Conservation (phyloP, 1,140 invertebrate species). For the Drosophila subpulchrella region DNA sequence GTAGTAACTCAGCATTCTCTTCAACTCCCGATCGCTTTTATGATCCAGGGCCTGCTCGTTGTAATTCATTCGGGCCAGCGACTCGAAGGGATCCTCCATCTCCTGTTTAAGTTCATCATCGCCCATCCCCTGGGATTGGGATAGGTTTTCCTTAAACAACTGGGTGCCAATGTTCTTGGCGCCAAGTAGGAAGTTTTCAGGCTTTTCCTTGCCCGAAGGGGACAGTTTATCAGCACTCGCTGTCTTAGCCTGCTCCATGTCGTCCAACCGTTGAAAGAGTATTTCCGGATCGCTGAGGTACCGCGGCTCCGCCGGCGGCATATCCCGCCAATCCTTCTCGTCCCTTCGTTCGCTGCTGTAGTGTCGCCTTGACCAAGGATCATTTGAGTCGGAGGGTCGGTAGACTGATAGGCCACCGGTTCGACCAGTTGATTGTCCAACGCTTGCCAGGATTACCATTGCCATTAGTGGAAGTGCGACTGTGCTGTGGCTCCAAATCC, state of each 20-base stretch:
- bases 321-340: not conserved
- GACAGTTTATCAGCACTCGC: no score
- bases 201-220: not conserved
- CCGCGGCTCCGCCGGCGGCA: not conserved
- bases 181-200: not conserved
- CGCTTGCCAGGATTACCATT: slow-evolving; percentile 33
- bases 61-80: not conserved
- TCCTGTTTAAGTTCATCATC: not conserved
- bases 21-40: slow-evolving; percentile 20
- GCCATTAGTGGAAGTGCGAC: slow-evolving; percentile 36
- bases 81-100: not conserved
- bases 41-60: not conserved
- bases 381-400: not conserved
- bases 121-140: not conserved
- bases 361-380: not conserved
- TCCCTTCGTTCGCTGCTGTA: not conserved
- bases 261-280: slow-evolving; percentile 13
- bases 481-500: slow-evolving; percentile 9
- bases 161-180: not conserved
- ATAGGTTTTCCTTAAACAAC: not conserved
- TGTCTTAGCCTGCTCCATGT: slow-evolving; percentile 1
- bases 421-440: slow-evolving; percentile 1
- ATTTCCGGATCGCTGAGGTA: not conserved
- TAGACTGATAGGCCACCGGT: not conserved
- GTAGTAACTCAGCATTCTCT: slow-evolving; percentile 11